A percentile compares a stretch with the other conserved stretches of the same genome.
These are phyloP conservation scores for Halichoerus grypus DNA, from an alignment of 2,113 vertebrate species.

Conservation along the genomic window DNA sequence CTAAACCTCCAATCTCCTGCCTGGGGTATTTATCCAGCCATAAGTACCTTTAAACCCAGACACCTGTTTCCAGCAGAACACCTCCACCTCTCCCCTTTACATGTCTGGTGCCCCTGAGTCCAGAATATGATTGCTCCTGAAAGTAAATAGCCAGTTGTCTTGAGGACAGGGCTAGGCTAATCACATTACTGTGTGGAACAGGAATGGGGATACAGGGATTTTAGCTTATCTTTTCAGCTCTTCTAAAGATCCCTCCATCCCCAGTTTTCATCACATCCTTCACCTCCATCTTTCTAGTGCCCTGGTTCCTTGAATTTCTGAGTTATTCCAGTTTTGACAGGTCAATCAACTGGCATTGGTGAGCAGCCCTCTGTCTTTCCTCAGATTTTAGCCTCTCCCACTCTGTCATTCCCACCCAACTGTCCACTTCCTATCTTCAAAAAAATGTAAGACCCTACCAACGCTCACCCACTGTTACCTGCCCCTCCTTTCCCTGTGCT, in stretches of 20 bases:
- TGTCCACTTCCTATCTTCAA: background rate
- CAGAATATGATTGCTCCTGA: background rate
- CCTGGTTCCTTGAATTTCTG: background rate
- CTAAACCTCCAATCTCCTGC: background rate
- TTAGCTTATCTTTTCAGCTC: background rate
- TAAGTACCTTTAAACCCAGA: background rate
- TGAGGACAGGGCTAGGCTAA: background rate
- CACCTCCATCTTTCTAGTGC: background rate
- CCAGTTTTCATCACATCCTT: background rate
- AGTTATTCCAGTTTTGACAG: background rate
- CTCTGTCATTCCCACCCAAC: background rate
- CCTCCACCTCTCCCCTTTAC: background rate
- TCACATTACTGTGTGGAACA: background rate
- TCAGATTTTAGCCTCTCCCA: background rate
- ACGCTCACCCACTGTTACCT: background rate
- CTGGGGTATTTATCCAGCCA: background rate
- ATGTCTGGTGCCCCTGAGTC: background rate
- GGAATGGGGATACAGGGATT: background rate
- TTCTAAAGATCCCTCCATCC: background rate
- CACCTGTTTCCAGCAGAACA: background rate
- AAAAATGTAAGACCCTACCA: background rate
- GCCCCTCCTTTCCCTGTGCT: background rate
- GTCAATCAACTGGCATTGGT: background rate
- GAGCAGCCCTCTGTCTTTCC: background rate
- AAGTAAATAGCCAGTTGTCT: background rate